Conservation (phyloP, 2,888 invertebrate species). For the Latrodectus hesperus region DNA sequence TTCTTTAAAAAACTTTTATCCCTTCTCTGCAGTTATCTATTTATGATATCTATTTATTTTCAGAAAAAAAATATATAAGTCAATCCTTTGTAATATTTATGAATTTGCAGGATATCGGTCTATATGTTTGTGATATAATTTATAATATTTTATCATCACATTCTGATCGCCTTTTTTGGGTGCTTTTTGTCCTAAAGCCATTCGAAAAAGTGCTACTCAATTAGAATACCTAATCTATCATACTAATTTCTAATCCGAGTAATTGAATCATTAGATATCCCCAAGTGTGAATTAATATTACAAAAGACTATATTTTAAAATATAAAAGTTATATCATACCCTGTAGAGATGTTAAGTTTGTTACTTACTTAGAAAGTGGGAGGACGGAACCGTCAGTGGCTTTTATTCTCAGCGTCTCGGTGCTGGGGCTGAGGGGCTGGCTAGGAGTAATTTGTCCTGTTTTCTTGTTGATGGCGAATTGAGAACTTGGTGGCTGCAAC, state of each 20-base stretch:
- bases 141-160: too few relatives aligned
- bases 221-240: not conserved
- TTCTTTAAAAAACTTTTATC: too few relatives aligned
- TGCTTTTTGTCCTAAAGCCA: not conserved
- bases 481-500: slow-evolving; percentile 69
- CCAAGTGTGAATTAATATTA: not conserved
- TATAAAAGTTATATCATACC: not conserved
- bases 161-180: too few relatives aligned
- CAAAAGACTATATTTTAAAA: not conserved
- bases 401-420: slow-evolving; percentile 70
- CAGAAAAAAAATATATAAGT: too few relatives aligned
- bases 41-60: too few relatives aligned
- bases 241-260: too few relatives aligned
- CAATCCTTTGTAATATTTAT: too few relatives aligned
- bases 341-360: not conserved
- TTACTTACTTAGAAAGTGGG: slow-evolving; percentile 68
- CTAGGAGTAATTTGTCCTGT: slow-evolving; percentile 72
- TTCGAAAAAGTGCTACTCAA: not conserved
- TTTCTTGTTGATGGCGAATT: slow-evolving; percentile 71
- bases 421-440: slow-evolving; percentile 70
- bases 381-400: slow-evolving; percentile 69
- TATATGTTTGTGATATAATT: too few relatives aligned
- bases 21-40: too few relatives aligned
- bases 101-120: too few relatives aligned
- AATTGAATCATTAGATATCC: too few relatives aligned